These are phyloP conservation scores for Cabera pusaria DNA, from an alignment of 2,888 invertebrate species.

Conservation along the genomic window DNA sequence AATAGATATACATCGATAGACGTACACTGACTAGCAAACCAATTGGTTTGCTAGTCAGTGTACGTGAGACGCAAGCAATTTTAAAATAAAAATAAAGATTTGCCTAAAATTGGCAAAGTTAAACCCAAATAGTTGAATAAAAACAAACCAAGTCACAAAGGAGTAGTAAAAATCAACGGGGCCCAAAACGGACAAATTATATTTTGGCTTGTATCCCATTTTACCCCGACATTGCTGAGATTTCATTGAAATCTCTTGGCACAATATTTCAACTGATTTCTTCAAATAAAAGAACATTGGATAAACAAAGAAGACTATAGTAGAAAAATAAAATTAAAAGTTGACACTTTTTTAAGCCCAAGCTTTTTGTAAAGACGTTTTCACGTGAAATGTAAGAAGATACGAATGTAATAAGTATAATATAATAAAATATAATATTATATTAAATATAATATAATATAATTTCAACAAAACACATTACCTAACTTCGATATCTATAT, in stretches of 20 bases:
- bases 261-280: conserved; percentile 11
- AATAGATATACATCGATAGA: no score
- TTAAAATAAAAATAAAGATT: no score
- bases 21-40: no score
- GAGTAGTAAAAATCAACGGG: conserved; percentile 32
- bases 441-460: no score
- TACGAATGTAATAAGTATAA: no score
- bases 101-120: conserved; percentile 14
- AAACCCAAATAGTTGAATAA: conserved; percentile 17
- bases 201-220: conserved; percentile 32
- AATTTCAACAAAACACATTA: no score
- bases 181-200: conserved; percentile 34
- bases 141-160: no score
- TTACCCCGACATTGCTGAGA: conserved; percentile 15
- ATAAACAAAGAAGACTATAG: not conserved
- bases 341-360: conserved; percentile 18
- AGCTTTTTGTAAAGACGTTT: conserved; percentile 11
- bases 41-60: no score
- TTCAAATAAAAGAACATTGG: conserved; percentile 1
- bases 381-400: no score
- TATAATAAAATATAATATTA: no score
- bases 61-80: no score
- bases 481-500: no score
- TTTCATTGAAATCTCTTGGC: conserved; percentile 34
- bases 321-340: conserved; percentile 7